phyloP scores from a whole-genome alignment of 1,140 invertebrate species.

The Ceratosolen fusciceps region DNA sequence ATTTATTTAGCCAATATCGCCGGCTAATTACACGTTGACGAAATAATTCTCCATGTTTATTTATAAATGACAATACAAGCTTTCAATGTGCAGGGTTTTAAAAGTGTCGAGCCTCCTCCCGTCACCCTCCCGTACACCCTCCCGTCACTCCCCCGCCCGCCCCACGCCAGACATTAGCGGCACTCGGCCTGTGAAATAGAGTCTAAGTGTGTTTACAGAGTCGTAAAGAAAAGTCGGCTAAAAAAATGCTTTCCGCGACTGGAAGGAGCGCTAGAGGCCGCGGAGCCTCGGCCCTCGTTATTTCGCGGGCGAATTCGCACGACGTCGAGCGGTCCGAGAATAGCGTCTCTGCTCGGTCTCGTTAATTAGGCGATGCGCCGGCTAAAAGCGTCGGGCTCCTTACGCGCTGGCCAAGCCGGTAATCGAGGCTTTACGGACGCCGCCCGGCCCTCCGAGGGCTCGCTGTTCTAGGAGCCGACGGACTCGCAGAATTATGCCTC shows the following conservation, averaged over 20 bases:
- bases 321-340: constrained; percentile 20
- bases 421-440: constrained; percentile 19
- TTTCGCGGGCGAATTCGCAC: constrained; percentile 43
- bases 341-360: constrained; percentile 29
- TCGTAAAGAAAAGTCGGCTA: neutral
- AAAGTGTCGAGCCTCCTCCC: neutral
- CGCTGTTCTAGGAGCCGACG: neutral
- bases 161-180: constrained; percentile 26
- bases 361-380: constrained; percentile 45
- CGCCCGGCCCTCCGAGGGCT: constrained; percentile 7
- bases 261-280: neutral
- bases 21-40: neutral
- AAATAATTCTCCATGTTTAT: neutral
- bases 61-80: constrained; percentile 10
- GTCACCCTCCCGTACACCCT: too few species aligned
- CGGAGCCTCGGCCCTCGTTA: constrained; percentile 16
- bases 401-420: neutral
- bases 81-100: neutral
- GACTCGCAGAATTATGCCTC: constrained; percentile 26
- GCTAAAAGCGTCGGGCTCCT: constrained; percentile 31
- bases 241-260: constrained; percentile 13
- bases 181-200: neutral
- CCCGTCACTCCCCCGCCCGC: too few species aligned
- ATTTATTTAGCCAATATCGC: neutral
- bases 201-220: constrained; percentile 32